A percentile compares a stretch with the other conserved stretches of the same genome.
These are phyloP conservation scores for Myiopsitta monachus DNA, from an alignment of 2,113 vertebrate species.

Conservation along the genomic window DNA sequence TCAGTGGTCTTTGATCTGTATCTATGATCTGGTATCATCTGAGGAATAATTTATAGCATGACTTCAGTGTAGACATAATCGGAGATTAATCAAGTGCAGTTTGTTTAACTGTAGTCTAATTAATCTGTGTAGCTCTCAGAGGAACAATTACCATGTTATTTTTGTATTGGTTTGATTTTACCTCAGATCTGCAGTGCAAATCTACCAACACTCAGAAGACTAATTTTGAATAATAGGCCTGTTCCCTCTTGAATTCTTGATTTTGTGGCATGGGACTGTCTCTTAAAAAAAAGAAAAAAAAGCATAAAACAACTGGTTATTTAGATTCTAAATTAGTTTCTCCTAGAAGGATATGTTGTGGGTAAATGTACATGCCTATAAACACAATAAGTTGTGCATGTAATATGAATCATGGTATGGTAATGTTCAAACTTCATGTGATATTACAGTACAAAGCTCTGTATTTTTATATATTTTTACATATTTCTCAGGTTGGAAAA, in stretches of 20 bases:
- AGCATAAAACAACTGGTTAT: rapidly evolving
- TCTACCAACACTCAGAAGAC: not conserved
- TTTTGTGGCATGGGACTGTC: not conserved
- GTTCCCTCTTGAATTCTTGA: not conserved
- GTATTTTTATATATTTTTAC: not conserved
- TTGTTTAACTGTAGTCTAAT: conserved; percentile 7
- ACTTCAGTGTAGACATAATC: not conserved
- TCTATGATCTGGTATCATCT: not conserved
- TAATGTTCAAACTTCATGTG: not conserved
- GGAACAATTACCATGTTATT: not conserved
- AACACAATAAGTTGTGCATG: not conserved
- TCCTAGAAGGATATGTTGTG: not conserved
- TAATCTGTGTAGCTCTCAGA: conserved; percentile 16
- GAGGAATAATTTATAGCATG: conserved; percentile 1
- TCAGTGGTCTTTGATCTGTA: not conserved
- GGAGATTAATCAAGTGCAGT: not conserved
- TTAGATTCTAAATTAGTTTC: not conserved
- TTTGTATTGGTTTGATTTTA: conserved; percentile 3
- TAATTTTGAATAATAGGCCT: not conserved
- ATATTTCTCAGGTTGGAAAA: not conserved
- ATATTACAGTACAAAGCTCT: not conserved
- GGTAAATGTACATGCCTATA: not conserved
- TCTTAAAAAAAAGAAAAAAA: not conserved
- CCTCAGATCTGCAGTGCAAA: not conserved
- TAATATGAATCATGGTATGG: not conserved